Conservation (phyloP, 1,140 invertebrate genomes). For the Lordiphosa collinella region DNA sequence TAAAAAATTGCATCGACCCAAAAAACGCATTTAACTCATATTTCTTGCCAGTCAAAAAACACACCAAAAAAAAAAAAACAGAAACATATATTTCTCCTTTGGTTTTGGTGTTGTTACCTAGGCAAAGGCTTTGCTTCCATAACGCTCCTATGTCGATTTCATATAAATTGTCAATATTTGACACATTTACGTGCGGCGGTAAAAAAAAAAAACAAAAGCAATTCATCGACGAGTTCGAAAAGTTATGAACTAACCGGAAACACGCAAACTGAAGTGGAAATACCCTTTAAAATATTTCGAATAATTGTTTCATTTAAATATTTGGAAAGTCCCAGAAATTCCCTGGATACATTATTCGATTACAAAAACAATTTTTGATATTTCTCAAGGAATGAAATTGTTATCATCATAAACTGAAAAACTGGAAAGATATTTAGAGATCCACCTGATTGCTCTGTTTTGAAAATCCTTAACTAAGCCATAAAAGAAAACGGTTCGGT, state of each 20-base stretch:
- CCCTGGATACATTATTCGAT: too few species aligned
- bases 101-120: slow-evolving; percentile 3
- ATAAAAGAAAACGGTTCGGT: too few species aligned
- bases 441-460: too few species aligned
- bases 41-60: slow-evolving; percentile 62
- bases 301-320: too few species aligned
- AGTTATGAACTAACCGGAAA: slow-evolving; percentile 38
- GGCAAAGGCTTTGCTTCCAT: slow-evolving; percentile 17
- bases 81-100: slow-evolving; percentile 8
- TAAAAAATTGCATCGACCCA: slow-evolving; percentile 60
- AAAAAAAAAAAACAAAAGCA: slow-evolving; percentile 23
- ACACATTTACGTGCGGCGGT: slow-evolving; percentile 63
- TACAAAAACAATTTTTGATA: too few species aligned
- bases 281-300: slow-evolving; percentile 11
- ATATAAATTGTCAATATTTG: slow-evolving; percentile 76
- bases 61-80: too few species aligned
- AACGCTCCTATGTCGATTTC: slow-evolving; percentile 60
- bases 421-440: too few species aligned
- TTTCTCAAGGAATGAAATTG: too few species aligned
- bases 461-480: too few species aligned
- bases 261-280: background rate
- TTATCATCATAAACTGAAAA: too few species aligned
- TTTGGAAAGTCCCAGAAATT: too few species aligned
- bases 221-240: slow-evolving; percentile 30
- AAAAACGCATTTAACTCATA: slow-evolving; percentile 74